Base-by-base conservation (phyloP, 2,797 vertebrate species). In the Lagodon rhomboides region DNA sequence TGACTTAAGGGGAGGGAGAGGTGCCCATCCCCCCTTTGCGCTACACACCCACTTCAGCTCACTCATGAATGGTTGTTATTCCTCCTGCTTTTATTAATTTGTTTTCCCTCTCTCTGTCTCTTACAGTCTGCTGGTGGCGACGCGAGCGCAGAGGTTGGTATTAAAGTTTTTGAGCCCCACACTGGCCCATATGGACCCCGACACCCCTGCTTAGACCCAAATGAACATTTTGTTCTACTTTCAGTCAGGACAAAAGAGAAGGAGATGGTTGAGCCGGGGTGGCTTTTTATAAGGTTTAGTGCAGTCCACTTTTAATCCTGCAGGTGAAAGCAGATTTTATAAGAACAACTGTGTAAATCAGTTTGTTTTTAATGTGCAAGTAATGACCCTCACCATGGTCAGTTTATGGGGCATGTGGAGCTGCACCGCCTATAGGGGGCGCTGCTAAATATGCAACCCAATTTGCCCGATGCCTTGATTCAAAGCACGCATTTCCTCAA, bases 1-100 rank as follows among this genome's bases (percentile, higher is more conserved):
- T 94, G 89, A 93, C 71, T 87, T 81, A 50, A 73, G 66, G 83
- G 85, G 79, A 83, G 79, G 83, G 75, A 80, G 66, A 79, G 46
- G 77, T 89, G 82, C 92, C 91, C 94, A 90, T 89, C 89, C 92
- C 92, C 91, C 80, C 75, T 79, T 77, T 76, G 61, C 77, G 23
- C 64, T 79, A 92, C 91, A 93, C 92, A 91, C 91, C 87, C 91
- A 92, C 93, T 91, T 91, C 30, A 80, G 77, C 85, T 75, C 85
- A 81, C 69, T 65, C 74, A 53, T 84, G 85, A 89, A 87, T 89
- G 75, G 63, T 82, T 89, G 78, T 86, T 89, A 75, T 81, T 90
- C 47, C 72, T 90, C 47, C 72, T 81, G 41, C 18, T 55, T 55
- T 87, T 74, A 81, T 80, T 88, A 65, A 84, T 62, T 54, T 85